Conservation (phyloP, 2,888 invertebrate species). For the Cartodere bifasciata region DNA sequence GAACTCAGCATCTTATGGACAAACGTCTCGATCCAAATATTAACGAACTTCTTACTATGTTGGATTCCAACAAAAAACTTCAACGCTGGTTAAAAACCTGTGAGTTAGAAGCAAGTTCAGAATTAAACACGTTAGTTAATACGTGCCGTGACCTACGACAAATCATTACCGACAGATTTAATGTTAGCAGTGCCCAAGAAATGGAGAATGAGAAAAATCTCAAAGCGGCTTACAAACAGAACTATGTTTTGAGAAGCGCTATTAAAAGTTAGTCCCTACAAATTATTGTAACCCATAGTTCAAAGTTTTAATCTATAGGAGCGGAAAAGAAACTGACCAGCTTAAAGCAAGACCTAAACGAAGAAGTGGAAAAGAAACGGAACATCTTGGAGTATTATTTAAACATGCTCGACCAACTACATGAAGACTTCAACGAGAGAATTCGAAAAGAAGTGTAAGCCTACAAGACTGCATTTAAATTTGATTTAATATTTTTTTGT, state of each 20-base stretch:
- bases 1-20: too few relatives aligned
- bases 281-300: neutral
- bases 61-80: too few relatives aligned
- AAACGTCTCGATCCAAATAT: too few relatives aligned
- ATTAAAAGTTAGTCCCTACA: neutral
- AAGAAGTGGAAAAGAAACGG: slow-evolving; percentile 20
- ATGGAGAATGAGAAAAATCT: slow-evolving; percentile 34
- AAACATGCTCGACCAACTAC: slow-evolving; percentile 17
- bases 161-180: too few relatives aligned
- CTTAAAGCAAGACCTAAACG: slow-evolving; percentile 21
- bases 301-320: too few relatives aligned
- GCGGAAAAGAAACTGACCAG: slow-evolving; percentile 19
- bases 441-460: slow-evolving; percentile 19
- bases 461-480: slow-evolving; percentile 17
- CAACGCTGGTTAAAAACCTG: too few relatives aligned
- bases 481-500: neutral
- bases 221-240: slow-evolving; percentile 36
- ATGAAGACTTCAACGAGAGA: slow-evolving; percentile 17
- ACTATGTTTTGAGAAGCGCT: too few relatives aligned
- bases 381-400: slow-evolving; percentile 13
- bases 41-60: too few relatives aligned
- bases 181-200: slow-evolving; percentile 38
- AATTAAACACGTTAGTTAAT: too few relatives aligned
- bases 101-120: too few relatives aligned
- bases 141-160: too few relatives aligned